Percentiles rank a stretch among this genome's conserved stretches.
These are phyloP conservation scores for Drosophila bunnanda DNA, from an alignment of 2,888 invertebrate species.

Conservation along the genomic window DNA sequence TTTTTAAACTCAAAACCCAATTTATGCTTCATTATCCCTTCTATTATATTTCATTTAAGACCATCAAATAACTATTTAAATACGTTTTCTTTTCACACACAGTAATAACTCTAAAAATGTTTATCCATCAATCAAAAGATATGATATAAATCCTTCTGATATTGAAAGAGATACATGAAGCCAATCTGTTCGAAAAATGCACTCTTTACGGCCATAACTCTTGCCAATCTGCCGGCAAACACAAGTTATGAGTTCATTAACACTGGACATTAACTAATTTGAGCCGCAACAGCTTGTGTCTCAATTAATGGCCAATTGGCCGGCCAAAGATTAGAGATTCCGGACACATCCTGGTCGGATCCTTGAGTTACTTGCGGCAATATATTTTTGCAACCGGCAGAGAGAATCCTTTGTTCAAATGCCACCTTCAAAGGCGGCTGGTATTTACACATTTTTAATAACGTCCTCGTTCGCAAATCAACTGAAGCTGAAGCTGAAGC, in stretches of 20 bases:
- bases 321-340: slow-evolving; percentile 19
- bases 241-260: slow-evolving; percentile 65
- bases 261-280: slow-evolving; percentile 67
- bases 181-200: background rate
- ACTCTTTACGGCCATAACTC: background rate
- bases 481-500: slow-evolving; percentile 28
- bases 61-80: too few species aligned
- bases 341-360: background rate
- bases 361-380: slow-evolving; percentile 13
- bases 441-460: slow-evolving; percentile 70
- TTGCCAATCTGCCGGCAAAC: background rate
- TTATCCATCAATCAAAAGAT: background rate
- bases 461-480: slow-evolving; percentile 63
- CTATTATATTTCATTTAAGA: too few species aligned
- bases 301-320: slow-evolving; percentile 72
- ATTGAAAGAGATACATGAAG: background rate
- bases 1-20: background rate
- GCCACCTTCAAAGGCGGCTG: slow-evolving; percentile 13
- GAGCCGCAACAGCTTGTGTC: slow-evolving; percentile 55
- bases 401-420: slow-evolving; percentile 17
- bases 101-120: background rate
- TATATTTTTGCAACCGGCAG: slow-evolving; percentile 7
- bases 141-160: background rate
- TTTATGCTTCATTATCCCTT: too few species aligned
- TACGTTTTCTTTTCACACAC: background rate